Evolutionary conservation across 2,888 invertebrate species (phyloP).

Genomic region (Clunio marinus): DNA sequence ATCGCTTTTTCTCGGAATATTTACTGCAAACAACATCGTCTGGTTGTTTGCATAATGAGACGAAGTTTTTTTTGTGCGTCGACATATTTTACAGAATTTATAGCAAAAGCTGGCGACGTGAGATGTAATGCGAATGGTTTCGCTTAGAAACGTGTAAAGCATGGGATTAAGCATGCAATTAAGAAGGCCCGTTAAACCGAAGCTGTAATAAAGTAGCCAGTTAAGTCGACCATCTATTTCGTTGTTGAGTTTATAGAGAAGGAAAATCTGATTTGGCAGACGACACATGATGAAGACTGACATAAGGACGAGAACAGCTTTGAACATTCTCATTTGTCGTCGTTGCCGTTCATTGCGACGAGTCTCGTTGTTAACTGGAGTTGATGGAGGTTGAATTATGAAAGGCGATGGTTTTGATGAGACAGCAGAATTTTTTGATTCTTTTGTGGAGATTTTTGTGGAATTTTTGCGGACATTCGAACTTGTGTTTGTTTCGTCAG

Average conservation of each 20-base stretch:
- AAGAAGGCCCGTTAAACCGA: slow-evolving; percentile 53
- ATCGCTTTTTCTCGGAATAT: background rate
- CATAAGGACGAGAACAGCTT: slow-evolving; percentile 56
- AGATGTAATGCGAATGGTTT: slow-evolving; percentile 48
- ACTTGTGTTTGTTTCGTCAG: slow-evolving; percentile 36
- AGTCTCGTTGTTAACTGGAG: background rate
- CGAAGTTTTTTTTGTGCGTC: background rate
- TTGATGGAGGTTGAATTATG: slow-evolving; percentile 8
- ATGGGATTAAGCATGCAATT: slow-evolving; percentile 59
- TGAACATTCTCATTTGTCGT: slow-evolving; percentile 56
- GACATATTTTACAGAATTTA: slow-evolving; percentile 12
- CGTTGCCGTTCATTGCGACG: slow-evolving; percentile 25
- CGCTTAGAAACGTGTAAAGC: slow-evolving; percentile 58
- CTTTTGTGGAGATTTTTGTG: background rate
- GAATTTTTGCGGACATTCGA: slow-evolving; percentile 21
- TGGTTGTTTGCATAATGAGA: slow-evolving; percentile 33
- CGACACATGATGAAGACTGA: slow-evolving; percentile 55
- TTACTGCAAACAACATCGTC: background rate
- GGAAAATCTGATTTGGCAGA: slow-evolving; percentile 55
- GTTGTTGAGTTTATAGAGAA: slow-evolving; percentile 52
- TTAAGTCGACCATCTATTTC: slow-evolving; percentile 44
- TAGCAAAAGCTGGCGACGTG: background rate
- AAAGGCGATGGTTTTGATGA: background rate
- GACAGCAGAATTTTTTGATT: slow-evolving; percentile 2
- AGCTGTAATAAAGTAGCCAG: slow-evolving; percentile 54